Evolutionary conservation across 53 echinoderm and acorn worm genomes (phyloP), one percentile per base, ranked within the genome.

Genomic region (Crossaster papposus): DNA sequence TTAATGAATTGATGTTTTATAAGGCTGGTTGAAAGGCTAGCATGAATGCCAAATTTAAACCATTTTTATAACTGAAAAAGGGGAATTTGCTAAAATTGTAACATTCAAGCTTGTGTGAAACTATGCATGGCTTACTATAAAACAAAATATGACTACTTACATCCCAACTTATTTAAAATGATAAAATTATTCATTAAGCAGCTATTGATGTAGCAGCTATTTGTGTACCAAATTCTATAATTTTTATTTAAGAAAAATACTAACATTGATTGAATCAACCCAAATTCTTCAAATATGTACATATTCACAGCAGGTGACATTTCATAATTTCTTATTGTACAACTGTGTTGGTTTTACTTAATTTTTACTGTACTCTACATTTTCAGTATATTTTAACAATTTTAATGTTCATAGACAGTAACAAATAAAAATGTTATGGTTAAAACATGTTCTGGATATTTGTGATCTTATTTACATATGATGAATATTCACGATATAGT

Each of bases 61-160:
- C 70, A 72, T 84, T 84, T 84, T 72, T 84, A 84, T 38, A 14
- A 68, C 14, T 83, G 68, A 50, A 70, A 30, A 36, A 13, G 44
- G 11, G 44, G 44, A 51, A 44, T 36, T 64, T n/a, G 18, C 28
- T 2, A 38, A n/a, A 70, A n/a, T 83, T 83, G 23, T 63, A 55
- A 62, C 31, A 13, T 51, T 12, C n/a, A 65, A 34, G 83, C 44
- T 83, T 44, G 24, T 70, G 36, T 65, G 24, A 83, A 38, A 24
- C 83, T 83, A 83, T 83, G 83, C 83, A 83, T 83, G 83, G 83
- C 83, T 68, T 63, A 52, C 58, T 58, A 34, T 30, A 62, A 23
- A 1, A 35, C 29, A 58, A n/a, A 68, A 68, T n/a, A n/a, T n/a
- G n/a, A n/a, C n/a, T n/a, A n/a, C n/a, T n/a, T n/a, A n/a, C n/a